Evolutionary conservation across 2,113 vertebrate species (phyloP), one percentile per base, ranked within the genome.

Genomic region (Phalacrocorax carbo): DNA sequence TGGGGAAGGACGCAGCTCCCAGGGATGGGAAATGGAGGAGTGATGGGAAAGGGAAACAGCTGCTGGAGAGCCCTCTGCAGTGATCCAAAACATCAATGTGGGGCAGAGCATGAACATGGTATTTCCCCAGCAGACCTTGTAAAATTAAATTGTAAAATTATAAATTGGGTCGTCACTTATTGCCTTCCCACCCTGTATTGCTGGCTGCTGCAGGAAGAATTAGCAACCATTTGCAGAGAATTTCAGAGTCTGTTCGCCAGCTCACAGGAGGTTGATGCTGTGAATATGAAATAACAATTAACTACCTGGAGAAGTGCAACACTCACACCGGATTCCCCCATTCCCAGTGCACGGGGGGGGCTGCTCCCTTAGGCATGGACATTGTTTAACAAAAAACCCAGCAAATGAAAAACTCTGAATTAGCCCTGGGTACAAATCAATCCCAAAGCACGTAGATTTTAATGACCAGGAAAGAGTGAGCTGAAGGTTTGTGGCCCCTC

Each of bases 41-140:
- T 1, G 46, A 52, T 0, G 5, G 62, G 17, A 62, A 17, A 52
- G 40, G 23, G 82, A 22, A 51, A 5, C 5, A 21, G n/a, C 32
- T 55, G 48, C 16, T 36, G 42, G 34, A 54, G 62, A 46, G 26
- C 48, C 61, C 66, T 10, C 48, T 1, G 1, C 26, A 18, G 2
- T 1, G 25, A 52, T 12, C 62, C 61, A 7, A 20, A 18, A 6
- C n/a, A 19, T 15, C 8, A 0, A 3, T 0, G 6, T 4, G 15
- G n/a, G 66, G 34, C 44, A 69, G 73, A 29, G 30, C 0, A 2
- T 30, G 42, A 7, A 26, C 80, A 20, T 1, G 16, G 23, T 13
- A 5, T n/a, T 77, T 85, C 48, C 40, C 30, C 79, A 30, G 58
- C 22, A 82, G 48, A 23, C 9, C 46, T 32, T 27, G 62, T 65